These are phyloP conservation scores for Bergia puertoricense DNA, from an alignment of 92 coral and sea anemone genomes.

Conservation along the genomic window DNA sequence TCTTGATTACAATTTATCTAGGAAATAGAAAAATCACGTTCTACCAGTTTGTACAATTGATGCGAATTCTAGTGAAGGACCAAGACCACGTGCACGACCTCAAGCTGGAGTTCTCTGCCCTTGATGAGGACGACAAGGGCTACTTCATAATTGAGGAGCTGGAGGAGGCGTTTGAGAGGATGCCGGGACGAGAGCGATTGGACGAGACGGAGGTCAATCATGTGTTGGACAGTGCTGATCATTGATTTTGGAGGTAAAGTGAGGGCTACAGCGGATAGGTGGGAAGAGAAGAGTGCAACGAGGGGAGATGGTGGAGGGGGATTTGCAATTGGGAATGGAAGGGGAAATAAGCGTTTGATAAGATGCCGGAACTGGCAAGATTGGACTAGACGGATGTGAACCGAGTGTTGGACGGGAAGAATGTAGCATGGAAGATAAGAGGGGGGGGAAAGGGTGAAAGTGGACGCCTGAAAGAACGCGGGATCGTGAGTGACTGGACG, in stretches of 20 bases:
- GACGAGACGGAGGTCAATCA: neutral
- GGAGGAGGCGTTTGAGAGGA: slow-evolving; percentile 15
- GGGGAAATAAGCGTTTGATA: too few relatives aligned
- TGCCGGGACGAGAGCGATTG: slow-evolving; percentile 17
- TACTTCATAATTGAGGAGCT: slow-evolving; percentile 10
- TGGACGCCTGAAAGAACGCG: too few relatives aligned
- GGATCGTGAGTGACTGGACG: too few relatives aligned
- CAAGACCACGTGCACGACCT: slow-evolving; percentile 7
- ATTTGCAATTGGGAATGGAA: too few relatives aligned
- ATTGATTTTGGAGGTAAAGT: slow-evolving; percentile 1
- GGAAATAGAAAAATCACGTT: neutral
- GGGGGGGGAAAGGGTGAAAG: too few relatives aligned
- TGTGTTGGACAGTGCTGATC: neutral
- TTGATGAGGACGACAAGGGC: neutral
- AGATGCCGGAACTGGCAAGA: too few relatives aligned
- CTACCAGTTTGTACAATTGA: slow-evolving; percentile 14
- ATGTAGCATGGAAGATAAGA: too few relatives aligned
- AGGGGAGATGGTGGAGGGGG: too few relatives aligned
- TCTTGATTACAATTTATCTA: neutral
- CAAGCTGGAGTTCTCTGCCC: slow-evolving; percentile 5
- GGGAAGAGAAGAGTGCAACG: too few relatives aligned
- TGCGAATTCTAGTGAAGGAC: slow-evolving; percentile 17
- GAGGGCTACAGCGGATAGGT: too few relatives aligned
- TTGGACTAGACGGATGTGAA: too few relatives aligned
- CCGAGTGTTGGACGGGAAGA: too few relatives aligned